phyloP scores from a whole-genome alignment of 2,113 vertebrate species.

The Neogobius melanostomus region DNA sequence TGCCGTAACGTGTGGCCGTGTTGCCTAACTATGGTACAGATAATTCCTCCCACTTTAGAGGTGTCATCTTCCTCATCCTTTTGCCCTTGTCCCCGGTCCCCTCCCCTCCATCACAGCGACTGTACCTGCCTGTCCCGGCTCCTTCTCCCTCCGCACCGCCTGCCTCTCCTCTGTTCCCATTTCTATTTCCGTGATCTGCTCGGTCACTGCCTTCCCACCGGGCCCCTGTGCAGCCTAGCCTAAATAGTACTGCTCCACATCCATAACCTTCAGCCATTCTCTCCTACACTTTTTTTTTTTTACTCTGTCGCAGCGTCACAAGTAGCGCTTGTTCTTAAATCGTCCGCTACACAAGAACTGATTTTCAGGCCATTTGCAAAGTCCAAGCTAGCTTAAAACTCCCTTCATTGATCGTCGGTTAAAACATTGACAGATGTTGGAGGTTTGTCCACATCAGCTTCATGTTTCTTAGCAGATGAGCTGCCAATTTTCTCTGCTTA shows the following conservation, averaged over 20 bases:
- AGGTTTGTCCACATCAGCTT: neutral
- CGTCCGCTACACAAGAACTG: neutral
- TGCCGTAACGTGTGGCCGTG: neutral
- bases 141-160: constrained; percentile 35
- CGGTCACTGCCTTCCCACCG: constrained; percentile 60
- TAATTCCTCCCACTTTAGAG: neutral
- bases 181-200: constrained; percentile 71
- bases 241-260: constrained; percentile 74
- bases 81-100: neutral
- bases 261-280: constrained; percentile 69
- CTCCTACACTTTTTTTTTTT: constrained; percentile 24
- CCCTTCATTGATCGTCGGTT: neutral
- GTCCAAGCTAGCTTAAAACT: neutral
- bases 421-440: neutral
- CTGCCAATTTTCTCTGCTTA: neutral
- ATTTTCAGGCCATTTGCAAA: neutral
- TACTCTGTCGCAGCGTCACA: constrained; percentile 4
- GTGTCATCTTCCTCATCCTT: neutral
- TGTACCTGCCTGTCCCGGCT: constrained; percentile 14
- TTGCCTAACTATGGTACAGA: neutral
- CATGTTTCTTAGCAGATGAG: neutral
- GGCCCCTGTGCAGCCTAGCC: constrained; percentile 64
- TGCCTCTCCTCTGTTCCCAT: constrained; percentile 61
- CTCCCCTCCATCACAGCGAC: constrained; percentile 28
- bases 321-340: neutral